A percentile compares a stretch with the other conserved stretches of the same genome.
phyloP scores from a whole-genome alignment of 2,797 vertebrate species.

The Sebastes diploproa region DNA sequence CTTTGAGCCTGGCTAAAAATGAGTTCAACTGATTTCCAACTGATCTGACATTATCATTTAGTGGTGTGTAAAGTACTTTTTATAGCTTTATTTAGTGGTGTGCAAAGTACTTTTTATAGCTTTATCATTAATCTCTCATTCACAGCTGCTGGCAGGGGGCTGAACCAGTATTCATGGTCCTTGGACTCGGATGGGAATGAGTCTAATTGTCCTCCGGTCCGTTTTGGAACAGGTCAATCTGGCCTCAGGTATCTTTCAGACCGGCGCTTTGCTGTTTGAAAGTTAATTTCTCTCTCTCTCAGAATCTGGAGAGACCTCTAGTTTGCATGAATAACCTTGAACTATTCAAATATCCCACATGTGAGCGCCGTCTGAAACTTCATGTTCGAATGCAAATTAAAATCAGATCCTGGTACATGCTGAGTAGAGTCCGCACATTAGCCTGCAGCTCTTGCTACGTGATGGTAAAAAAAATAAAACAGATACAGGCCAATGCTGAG shows the following conservation, averaged over 20 bases:
- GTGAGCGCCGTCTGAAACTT: neutral
- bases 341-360: conserved; percentile 10
- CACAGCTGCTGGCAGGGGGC: conserved; percentile 11
- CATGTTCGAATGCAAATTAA: conserved; percentile 31
- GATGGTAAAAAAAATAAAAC: conserved; percentile 19
- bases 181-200: conserved; percentile 5
- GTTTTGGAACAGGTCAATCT: conserved; percentile 9
- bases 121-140: conserved; percentile 14
- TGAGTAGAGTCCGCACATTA: conserved; percentile 36
- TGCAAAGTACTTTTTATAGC: neutral
- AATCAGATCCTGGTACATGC: conserved; percentile 29
- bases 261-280: neutral
- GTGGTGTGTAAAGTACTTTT: neutral
- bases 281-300: conserved; percentile 20
- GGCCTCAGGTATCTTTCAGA: neutral
- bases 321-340: conserved; percentile 16
- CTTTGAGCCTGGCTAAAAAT: neutral
- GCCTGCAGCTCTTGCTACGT: conserved; percentile 38
- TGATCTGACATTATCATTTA: neutral
- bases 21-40: neutral
- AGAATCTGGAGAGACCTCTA: conserved; percentile 14
- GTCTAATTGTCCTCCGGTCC: conserved; percentile 10
- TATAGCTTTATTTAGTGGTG: neutral
- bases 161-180: conserved; percentile 15
- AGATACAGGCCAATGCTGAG: conserved; percentile 61